Base-by-base conservation (phyloP, 1,140 invertebrate species). In the Anadara kagoshimensis region DNA sequence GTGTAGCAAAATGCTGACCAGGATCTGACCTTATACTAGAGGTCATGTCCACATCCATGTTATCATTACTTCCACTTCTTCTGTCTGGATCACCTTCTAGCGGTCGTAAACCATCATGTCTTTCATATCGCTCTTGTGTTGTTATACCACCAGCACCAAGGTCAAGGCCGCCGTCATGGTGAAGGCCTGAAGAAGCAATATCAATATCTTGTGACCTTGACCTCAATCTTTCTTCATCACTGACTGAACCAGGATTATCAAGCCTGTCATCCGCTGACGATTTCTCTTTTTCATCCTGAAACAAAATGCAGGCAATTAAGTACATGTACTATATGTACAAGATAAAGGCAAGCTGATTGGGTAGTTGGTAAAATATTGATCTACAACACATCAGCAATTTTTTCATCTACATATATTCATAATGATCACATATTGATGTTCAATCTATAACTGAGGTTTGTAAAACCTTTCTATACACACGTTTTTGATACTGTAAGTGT, bases 1-100 rank as follows among this genome's bases (percentile, higher is more conserved):
- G 73, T n/a, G 73, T 75, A 29, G 70, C 70, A 54, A 66, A 75
- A 54, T 67, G 68, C 20, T 75, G 67, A 0, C 73, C 73, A 26
- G 73, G 73, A 47, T 75, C 73, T 51, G 73, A 75, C n/a, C 73
- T 65, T 7, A 63, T 75, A 58, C 67, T 69, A 5, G 53, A 20
- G 7, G 57, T 44, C 8, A 69, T 45, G 11, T 41, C 49, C 24
- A 61, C 67, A 12, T 58, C 56, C 20, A n/a, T 58, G 36, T n/a
- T 59, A 14, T 59, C 57, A n/a, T 7, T 59, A 57, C n/a, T 36
- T 29, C 22, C 36, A 41, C 10, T 14, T n/a, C n/a, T 59, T 10
- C 57, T 59, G 7, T 59, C 57, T 59, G 14, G 24, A 14, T 59
- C 57, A 41, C 29, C 12, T 4, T 14, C 36, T 36, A 29, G 56